phyloP scores from a whole-genome alignment of 2,888 invertebrate species.

The Spilarctia lutea region DNA sequence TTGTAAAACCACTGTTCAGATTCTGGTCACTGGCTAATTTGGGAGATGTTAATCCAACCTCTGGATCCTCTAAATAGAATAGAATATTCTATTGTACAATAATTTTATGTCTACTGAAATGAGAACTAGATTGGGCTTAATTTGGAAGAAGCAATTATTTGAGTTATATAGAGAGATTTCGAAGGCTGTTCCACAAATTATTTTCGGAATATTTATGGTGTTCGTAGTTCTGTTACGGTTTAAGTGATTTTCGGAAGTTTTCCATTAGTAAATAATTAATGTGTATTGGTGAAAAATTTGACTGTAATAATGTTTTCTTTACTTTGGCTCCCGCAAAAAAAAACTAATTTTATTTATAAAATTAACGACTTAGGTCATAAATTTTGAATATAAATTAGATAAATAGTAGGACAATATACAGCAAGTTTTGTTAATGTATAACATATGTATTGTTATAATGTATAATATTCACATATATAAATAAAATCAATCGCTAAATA shows the following conservation, averaged over 20 bases:
- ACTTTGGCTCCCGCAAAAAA: no score
- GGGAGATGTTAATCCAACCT: conserved; percentile 22
- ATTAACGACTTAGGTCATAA: no score
- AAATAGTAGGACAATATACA: no score
- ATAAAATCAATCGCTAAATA: no score
- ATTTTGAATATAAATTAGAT: no score
- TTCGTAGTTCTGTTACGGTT: conserved; percentile 10
- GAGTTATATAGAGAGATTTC: conserved; percentile 10
- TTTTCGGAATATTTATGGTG: conserved; percentile 4
- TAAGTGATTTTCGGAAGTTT: conserved; percentile 3
- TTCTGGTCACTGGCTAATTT: conserved; percentile 33
- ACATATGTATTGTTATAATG: no score
- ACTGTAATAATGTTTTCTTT: no score
- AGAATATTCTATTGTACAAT: conserved; percentile 31
- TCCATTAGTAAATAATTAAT: not conserved
- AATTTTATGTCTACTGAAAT: conserved; percentile 22
- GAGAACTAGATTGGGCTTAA: conserved; percentile 19
- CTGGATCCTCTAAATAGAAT: conserved; percentile 16
- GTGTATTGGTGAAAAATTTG: not conserved
- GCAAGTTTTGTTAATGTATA: no score
- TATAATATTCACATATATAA: no score
- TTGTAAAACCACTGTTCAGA: conserved; percentile 19
- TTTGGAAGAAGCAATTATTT: conserved; percentile 21
- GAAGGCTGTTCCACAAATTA: conserved; percentile 4
- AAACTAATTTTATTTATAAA: not conserved